Conservation (phyloP, 2,113 vertebrate species). For the Nycticorax nycticorax region DNA sequence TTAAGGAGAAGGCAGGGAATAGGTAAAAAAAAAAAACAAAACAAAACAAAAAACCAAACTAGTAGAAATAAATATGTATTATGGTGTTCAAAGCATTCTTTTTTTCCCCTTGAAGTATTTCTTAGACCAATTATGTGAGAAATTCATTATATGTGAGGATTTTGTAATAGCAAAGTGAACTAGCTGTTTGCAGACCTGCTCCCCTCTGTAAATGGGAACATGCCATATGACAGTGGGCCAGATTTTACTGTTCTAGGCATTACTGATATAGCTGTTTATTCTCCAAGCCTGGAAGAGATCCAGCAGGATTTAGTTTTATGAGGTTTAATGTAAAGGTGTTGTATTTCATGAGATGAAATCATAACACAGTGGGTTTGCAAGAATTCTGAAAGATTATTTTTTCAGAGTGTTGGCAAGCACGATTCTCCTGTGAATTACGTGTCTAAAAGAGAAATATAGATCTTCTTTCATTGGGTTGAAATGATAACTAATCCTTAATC, state of each 20-base stretch:
- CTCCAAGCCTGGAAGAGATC: constrained; percentile 72
- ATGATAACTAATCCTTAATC: constrained; percentile 79
- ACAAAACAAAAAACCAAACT: not conserved
- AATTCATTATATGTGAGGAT: constrained; percentile 66
- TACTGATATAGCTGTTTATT: constrained; percentile 77
- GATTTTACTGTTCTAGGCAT: constrained; percentile 73
- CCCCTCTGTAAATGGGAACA: constrained; percentile 36
- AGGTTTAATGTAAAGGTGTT: constrained; percentile 84
- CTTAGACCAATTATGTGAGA: constrained; percentile 60
- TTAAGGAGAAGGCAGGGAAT: not conserved
- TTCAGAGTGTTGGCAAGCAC: constrained; percentile 78
- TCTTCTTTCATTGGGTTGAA: constrained; percentile 77
- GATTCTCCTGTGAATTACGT: constrained; percentile 70
- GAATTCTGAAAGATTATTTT: constrained; percentile 84
- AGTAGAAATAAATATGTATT: constrained; percentile 26
- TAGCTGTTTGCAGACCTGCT: constrained; percentile 63
- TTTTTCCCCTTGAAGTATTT: constrained; percentile 51
- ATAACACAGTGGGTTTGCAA: constrained; percentile 82
- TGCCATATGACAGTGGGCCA: constrained; percentile 60
- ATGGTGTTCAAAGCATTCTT: constrained; percentile 12
- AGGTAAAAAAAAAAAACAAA: not conserved
- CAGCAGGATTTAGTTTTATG: constrained; percentile 80
- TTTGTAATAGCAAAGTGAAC: constrained; percentile 66
- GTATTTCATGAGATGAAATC: constrained; percentile 87
- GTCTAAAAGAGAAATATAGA: constrained; percentile 80